Evolutionary conservation across 37 sponge, comb jelly and placozoan species (phyloP).

Genomic region (Corticium candelabrum): DNA sequence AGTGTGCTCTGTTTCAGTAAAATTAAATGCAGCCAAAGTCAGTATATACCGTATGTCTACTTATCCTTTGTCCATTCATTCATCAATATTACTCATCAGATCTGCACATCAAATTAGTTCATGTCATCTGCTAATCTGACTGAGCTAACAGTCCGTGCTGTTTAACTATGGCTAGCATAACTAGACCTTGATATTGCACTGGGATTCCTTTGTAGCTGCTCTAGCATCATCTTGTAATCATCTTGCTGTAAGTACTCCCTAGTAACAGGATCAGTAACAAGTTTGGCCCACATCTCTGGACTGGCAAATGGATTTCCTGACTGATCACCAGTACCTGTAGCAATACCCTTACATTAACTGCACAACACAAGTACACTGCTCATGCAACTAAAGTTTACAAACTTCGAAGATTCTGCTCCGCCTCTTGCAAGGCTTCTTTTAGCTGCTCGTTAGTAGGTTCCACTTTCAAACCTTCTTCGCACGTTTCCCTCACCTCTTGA

Average conservation of each 20-base stretch:
- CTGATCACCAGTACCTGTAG: not conserved
- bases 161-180: too few species aligned
- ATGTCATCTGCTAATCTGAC: too few species aligned
- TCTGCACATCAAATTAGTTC: too few species aligned
- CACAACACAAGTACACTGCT: too few species aligned
- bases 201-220: constrained; percentile 19
- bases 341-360: not conserved
- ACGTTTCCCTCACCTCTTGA: constrained; percentile 41
- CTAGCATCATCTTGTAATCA: constrained; percentile 29
- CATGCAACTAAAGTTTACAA: not conserved
- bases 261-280: constrained; percentile 37
- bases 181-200: too few species aligned
- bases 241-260: constrained; percentile 41
- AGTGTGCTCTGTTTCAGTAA: too few species aligned
- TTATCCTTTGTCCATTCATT: too few species aligned
- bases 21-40: too few species aligned
- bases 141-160: too few species aligned
- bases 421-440: constrained; percentile 32
- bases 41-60: too few species aligned
- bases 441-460: constrained; percentile 45
- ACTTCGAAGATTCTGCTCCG: not conserved
- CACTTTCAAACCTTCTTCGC: constrained; percentile 37
- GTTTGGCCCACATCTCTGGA: constrained; percentile 23
- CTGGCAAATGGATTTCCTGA: constrained; percentile 44
- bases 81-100: too few species aligned